Evolutionary conservation across 1,140 invertebrate species (phyloP).

Genomic region (Tetranychus urticae): DNA sequence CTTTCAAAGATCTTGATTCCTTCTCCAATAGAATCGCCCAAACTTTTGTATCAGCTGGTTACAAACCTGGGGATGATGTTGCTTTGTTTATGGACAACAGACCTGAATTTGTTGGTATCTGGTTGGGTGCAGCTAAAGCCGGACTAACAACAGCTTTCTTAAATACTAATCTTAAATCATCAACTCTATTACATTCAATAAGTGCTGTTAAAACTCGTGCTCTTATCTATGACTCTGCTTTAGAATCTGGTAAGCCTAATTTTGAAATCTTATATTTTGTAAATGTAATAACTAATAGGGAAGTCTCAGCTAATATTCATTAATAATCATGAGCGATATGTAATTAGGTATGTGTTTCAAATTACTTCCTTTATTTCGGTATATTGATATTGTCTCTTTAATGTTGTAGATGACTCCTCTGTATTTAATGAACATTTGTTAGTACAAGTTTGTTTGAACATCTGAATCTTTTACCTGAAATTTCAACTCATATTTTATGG

Average conservation of each 20-base stretch:
- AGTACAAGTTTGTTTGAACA: too few relatives aligned
- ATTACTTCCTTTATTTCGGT: too few relatives aligned
- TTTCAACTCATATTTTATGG: too few relatives aligned
- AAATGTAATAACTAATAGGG: too few relatives aligned
- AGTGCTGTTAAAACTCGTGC: conserved; percentile 17
- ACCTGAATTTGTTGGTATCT: conserved; percentile 56
- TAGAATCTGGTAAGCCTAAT: conserved; percentile 15
- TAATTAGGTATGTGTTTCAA: too few relatives aligned
- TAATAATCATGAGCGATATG: too few relatives aligned
- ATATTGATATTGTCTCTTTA: too few relatives aligned
- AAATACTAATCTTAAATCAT: conserved; percentile 15
- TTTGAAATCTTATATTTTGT: not conserved
- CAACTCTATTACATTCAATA: conserved; percentile 16
- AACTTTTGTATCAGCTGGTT: conserved; percentile 40
- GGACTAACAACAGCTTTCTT: conserved; percentile 16
- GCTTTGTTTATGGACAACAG: conserved; percentile 59
- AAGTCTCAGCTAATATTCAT: too few relatives aligned
- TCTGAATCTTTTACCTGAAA: too few relatives aligned
- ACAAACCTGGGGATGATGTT: conserved; percentile 23
- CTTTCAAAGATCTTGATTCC: conserved; percentile 42
- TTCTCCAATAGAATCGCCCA: conserved; percentile 47
- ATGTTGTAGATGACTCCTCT: too few relatives aligned
- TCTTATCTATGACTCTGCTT: conserved; percentile 12
- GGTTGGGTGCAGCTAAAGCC: conserved; percentile 41
- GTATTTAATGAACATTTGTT: too few relatives aligned